phyloP scores from a whole-genome alignment of 2,113 vertebrate species.

The Corythaixoides concolor region DNA sequence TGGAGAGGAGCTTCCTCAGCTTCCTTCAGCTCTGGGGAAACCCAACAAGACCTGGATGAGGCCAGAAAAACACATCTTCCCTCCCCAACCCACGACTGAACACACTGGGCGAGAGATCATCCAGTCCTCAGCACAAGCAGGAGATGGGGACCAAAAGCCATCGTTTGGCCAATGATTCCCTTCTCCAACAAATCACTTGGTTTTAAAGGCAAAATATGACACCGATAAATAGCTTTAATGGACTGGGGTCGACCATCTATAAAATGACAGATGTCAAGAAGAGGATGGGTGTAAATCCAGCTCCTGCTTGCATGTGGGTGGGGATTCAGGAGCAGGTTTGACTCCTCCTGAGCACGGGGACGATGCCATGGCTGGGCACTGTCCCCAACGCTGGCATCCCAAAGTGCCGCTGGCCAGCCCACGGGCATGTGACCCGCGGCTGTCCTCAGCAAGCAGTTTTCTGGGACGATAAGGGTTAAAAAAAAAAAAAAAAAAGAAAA shows the following conservation, averaged over 20 bases:
- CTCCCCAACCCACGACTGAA: neutral
- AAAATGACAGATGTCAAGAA: neutral
- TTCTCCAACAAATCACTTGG: neutral
- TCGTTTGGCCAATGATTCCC: neutral
- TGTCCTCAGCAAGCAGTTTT: neutral
- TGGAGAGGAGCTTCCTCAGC: neutral
- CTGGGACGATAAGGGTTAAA: conserved; percentile 21
- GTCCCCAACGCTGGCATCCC: neutral
- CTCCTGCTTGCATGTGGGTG: neutral
- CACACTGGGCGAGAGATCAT: fast-evolving
- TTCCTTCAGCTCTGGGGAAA: neutral
- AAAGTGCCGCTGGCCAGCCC: neutral
- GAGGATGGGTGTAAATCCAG: neutral
- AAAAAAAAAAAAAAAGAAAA: neutral
- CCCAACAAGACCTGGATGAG: neutral
- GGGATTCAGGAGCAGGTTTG: neutral
- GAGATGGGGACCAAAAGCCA: neutral
- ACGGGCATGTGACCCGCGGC: fast-evolving
- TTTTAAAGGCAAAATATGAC: neutral
- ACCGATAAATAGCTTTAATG: neutral
- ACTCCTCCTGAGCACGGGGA: neutral
- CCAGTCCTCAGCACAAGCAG: neutral
- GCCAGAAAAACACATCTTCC: neutral
- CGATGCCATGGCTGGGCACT: neutral
- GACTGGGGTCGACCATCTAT: neutral